Base-by-base conservation (phyloP, 2,113 vertebrate species). In the Thalassarche chlororhynchos region DNA sequence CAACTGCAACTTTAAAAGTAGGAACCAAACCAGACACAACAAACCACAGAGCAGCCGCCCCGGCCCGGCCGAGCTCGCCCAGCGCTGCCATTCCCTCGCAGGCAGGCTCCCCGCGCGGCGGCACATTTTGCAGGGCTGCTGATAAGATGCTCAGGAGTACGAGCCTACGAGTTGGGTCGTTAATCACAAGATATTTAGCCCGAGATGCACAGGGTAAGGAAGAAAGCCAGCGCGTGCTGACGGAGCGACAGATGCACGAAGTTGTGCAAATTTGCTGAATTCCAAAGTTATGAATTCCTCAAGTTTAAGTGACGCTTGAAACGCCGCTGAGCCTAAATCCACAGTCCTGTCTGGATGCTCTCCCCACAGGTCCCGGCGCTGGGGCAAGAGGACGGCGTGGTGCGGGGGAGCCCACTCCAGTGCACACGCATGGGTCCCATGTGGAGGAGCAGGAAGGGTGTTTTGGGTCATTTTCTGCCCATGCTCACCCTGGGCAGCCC, bases 1-100 rank as follows among this genome's bases (percentile, higher is more conserved):
- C 98, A 98, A 98, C 98, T 98, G 97, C 97, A 98, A 98, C 97
- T 98, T 95, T 95, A 97, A 97, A 98, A 97, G 98, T 86, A 98
- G 98, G 98, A 98, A 98, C 98, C 98, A 96, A 98, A 98, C 97
- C 98, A 99, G 99, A 99, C 98, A 99, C 98, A 99, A 99, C 99
- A 99, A 99, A 99, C 98, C 98, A 92, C 98, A 98, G 97, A 96
- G 95, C 97, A 96, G 98, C 97, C 95, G 71, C 84, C 89, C 71
- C 26, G 16, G 96, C 89, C 83, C 4, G 3, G 80, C 87, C 93
- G 36, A 58, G 80, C 93, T 95, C 58, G 92, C 88, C 60, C 96
- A 94, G 96, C 18, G 14, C 96, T 97, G 97, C 94, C 42, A 70
- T 98, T 97, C 98, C 98, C 98, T 97, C 95, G 88, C 49, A 81